Conservation (phyloP, 1,140 invertebrate genomes). For the Cyphomyrmex costatus region DNA sequence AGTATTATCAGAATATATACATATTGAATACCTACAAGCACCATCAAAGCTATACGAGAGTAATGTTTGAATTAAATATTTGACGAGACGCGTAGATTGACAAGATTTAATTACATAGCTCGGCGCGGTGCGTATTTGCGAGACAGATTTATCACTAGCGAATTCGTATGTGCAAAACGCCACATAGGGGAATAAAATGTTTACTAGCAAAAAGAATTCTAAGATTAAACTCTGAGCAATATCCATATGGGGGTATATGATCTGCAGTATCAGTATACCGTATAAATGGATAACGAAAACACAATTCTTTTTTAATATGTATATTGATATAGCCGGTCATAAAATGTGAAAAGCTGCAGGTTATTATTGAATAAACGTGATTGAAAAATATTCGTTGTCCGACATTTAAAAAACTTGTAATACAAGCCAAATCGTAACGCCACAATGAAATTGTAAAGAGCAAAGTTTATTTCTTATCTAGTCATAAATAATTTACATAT, state of each 20-base stretch:
- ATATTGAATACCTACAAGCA: conserved; percentile 22
- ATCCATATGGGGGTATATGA: not conserved
- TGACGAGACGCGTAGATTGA: conserved; percentile 45
- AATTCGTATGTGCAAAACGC: not conserved
- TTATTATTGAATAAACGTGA: not conserved
- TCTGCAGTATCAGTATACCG: too few species aligned
- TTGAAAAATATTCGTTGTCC: not conserved
- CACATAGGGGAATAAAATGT: conserved; percentile 11
- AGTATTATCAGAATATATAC: not conserved
- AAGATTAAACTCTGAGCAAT: conserved; percentile 24
- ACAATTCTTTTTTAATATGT: not conserved
- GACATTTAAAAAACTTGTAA: not conserved
- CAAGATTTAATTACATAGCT: conserved; percentile 58
- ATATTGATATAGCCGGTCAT: not conserved
- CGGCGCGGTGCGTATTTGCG: conserved; percentile 12
- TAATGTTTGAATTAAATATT: conserved; percentile 57
- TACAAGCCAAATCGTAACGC: not conserved
- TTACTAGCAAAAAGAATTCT: conserved; percentile 30
- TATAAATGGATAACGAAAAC: not conserved
- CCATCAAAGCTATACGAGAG: conserved; percentile 11
- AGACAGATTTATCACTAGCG: conserved; percentile 18
- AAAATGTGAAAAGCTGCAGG: not conserved
- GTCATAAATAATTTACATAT: conserved; percentile 2
- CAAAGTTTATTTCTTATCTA: not conserved
- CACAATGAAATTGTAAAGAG: not conserved